Percentiles rank a stretch among this genome's conserved stretches.
Evolutionary conservation across 2,797 vertebrate species (phyloP).

Genomic region (Melanotaenia pygmaea): DNA sequence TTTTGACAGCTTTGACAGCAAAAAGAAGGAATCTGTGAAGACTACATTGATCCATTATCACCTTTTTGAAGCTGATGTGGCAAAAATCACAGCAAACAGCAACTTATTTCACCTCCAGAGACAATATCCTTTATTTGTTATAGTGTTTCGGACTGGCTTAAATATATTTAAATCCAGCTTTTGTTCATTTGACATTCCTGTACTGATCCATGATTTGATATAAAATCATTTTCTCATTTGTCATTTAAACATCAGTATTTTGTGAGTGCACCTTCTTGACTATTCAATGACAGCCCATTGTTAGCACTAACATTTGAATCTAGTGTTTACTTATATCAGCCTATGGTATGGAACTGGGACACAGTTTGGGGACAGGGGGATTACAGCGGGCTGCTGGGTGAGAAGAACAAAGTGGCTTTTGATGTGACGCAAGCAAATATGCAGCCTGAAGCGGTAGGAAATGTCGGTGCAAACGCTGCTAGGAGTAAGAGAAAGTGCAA

Average conservation of each 20-base stretch:
- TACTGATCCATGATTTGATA: neutral
- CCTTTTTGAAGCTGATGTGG: neutral
- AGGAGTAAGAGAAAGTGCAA: neutral
- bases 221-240: neutral
- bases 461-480: neutral
- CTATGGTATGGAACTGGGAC: slow-evolving; percentile 17
- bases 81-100: neutral
- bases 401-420: slow-evolving; percentile 21
- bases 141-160: neutral
- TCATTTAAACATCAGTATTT: neutral
- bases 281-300: neutral
- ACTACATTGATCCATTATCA: too few relatives aligned
- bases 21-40: neutral
- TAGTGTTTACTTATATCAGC: neutral
- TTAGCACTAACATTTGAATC: neutral
- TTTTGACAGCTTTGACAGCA: neutral
- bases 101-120: neutral
- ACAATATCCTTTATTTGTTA: neutral
- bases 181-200: neutral
- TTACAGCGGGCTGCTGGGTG: slow-evolving; percentile 13
- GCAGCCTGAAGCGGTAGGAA: slow-evolving; percentile 1
- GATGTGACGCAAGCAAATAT: slow-evolving; percentile 16
- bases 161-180: neutral
- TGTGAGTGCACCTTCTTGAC: too few relatives aligned
- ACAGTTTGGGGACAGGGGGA: slow-evolving; percentile 9